Base-by-base conservation (phyloP, 2,113 vertebrate genomes). In the Cyanoliseus patagonus region DNA sequence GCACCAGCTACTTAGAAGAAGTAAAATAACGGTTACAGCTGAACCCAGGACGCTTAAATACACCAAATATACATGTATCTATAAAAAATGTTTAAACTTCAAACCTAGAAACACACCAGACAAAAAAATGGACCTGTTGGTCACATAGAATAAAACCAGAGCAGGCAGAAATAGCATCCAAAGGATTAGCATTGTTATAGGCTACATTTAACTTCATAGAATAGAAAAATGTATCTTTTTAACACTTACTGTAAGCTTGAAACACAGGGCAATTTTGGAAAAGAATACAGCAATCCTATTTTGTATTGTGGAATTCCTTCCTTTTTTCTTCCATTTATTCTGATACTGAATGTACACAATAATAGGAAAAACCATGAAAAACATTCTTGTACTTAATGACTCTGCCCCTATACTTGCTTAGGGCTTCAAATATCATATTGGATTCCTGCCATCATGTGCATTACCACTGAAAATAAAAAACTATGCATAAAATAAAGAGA, bases 381-480 rank as follows among this genome's bases (percentile, higher is more conserved):
- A 37, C 44, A 49, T 62, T 79, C 47, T 78, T 49, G 30, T 30
- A 42, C 18, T 55, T 92, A 82, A 91, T 92, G 69, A 94, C 47
- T 75, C 74, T 53, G 57, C 46, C 83, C 49, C 92, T 70, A 80
- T 11, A 41, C 22, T 85, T 79, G 49, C 66, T 86, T 51, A 73
- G 13, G 39, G 44, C 75, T 91, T 79, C 70, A 94, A 97, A 95
- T 84, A 52, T 52, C 78, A 39, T 73, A 94, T 76, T 95, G 86
- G 74, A 92, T 95, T 95, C 75, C 93, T 92, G 81, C 86, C 81
- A 95, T 31, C 59, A 76, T 1, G 25, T 57, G 28, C 28, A 91
- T 80, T 84, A 90, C 64, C 84, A 80, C 28, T 42, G 68, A 82
- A 85, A 93, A 94, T 39, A 96, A 91, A 95, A 92, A 84, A 74